Evolutionary conservation across 2,888 invertebrate species (phyloP).

Genomic region (Leptopilina syphax): DNA sequence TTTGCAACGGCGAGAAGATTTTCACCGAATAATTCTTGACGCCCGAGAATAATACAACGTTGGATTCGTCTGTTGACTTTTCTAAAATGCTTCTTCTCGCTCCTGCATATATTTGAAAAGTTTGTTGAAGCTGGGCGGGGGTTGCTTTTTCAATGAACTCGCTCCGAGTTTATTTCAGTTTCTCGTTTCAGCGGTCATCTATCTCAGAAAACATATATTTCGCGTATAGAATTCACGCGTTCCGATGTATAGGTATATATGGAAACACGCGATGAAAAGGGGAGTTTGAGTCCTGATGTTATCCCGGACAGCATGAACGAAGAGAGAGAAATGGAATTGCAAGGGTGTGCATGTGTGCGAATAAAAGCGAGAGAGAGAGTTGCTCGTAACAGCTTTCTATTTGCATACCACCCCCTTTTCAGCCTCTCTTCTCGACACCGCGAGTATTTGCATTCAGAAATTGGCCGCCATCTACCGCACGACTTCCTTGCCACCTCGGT

Average conservation of each 20-base stretch:
- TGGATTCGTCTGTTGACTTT: conserved; percentile 18
- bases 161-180: conserved; percentile 49
- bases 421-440: conserved; percentile 58
- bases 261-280: conserved; percentile 59
- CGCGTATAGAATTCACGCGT: conserved; percentile 65
- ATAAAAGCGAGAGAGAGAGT: conserved; percentile 44
- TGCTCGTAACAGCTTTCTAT: conserved; percentile 74
- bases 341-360: conserved; percentile 41
- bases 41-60: conserved; percentile 51
- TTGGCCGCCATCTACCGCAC: conserved; percentile 72
- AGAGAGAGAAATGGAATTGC: conserved; percentile 48
- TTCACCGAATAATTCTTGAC: conserved; percentile 55
- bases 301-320: conserved; percentile 56
- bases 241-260: conserved; percentile 55
- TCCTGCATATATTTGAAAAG: neutral
- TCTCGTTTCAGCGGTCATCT: conserved; percentile 48
- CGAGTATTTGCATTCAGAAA: conserved; percentile 77
- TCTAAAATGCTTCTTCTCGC: neutral
- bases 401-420: conserved; percentile 69
- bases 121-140: neutral
- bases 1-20: conserved; percentile 34
- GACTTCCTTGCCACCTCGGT: conserved; percentile 66
- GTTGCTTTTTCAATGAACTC: neutral
- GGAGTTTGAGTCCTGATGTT: conserved; percentile 56
- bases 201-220: conserved; percentile 57